Evolutionary conservation across 2,888 invertebrate genomes (phyloP).

Genomic region (Plebejus argus): DNA sequence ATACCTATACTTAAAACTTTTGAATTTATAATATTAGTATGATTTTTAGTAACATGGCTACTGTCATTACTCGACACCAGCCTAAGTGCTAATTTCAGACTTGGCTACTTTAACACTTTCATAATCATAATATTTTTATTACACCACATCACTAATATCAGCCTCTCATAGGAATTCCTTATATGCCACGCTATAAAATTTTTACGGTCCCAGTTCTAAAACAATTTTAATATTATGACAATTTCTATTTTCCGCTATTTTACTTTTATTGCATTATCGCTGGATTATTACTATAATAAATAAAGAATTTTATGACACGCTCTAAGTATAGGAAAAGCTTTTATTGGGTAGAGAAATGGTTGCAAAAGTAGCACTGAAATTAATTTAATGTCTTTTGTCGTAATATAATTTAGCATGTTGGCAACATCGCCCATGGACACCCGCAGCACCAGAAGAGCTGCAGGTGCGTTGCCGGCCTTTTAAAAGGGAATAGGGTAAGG

Average conservation of each 20-base stretch:
- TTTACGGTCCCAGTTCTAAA: constrained; percentile 21
- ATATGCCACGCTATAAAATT: constrained; percentile 3
- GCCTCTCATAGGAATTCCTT: background rate
- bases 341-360: background rate
- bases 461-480: no score
- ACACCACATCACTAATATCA: constrained; percentile 1
- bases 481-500: no score
- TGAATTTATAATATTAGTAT: no score
- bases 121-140: background rate
- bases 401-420: no score
- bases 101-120: background rate
- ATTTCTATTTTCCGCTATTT: constrained; percentile 19
- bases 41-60: background rate
- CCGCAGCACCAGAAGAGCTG: no score
- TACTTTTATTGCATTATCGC: constrained; percentile 5
- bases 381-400: background rate
- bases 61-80: background rate
- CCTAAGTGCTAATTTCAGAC: background rate
- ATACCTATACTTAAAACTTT: no score
- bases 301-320: background rate
- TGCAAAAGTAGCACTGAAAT: background rate
- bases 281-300: constrained; percentile 1
- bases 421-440: no score
- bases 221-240: constrained; percentile 26
- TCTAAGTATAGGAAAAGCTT: background rate